Conservation (phyloP, 2,888 invertebrate genomes). For the Agonopterix arenella region DNA sequence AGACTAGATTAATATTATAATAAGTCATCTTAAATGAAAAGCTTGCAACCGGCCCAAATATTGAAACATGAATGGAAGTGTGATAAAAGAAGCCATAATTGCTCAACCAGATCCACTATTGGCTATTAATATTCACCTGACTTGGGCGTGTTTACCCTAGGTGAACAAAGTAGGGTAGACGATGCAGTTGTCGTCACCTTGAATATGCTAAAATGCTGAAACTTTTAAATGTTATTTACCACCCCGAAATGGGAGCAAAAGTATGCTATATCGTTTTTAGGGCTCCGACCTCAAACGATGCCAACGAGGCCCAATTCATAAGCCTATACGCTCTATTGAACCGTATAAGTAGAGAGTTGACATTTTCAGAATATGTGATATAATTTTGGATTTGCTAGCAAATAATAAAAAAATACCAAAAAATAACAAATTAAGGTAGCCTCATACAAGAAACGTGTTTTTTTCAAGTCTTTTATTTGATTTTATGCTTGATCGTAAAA, state of each 20-base stretch:
- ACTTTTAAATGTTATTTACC: background rate
- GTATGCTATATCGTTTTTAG: background rate
- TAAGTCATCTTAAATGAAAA: background rate
- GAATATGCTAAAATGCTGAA: background rate
- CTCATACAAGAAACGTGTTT: background rate
- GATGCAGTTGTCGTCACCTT: background rate
- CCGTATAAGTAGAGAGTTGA: no score
- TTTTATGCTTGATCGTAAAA: no score
- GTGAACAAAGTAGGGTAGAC: background rate
- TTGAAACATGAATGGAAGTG: slow-evolving; percentile 14
- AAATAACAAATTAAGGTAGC: no score
- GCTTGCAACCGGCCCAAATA: background rate
- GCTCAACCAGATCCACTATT: background rate
- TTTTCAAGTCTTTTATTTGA: no score
- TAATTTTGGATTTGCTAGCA: no score
- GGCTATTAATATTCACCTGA: background rate
- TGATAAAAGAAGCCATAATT: background rate
- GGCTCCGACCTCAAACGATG: background rate
- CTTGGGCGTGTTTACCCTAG: background rate
- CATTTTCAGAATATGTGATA: no score
- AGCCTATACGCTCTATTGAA: background rate
- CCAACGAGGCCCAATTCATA: background rate
- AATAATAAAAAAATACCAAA: no score
- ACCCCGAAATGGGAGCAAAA: background rate
- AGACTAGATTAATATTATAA: no score